Conservation (phyloP, 2,113 vertebrate species). For the Halcyon senegalensis region DNA sequence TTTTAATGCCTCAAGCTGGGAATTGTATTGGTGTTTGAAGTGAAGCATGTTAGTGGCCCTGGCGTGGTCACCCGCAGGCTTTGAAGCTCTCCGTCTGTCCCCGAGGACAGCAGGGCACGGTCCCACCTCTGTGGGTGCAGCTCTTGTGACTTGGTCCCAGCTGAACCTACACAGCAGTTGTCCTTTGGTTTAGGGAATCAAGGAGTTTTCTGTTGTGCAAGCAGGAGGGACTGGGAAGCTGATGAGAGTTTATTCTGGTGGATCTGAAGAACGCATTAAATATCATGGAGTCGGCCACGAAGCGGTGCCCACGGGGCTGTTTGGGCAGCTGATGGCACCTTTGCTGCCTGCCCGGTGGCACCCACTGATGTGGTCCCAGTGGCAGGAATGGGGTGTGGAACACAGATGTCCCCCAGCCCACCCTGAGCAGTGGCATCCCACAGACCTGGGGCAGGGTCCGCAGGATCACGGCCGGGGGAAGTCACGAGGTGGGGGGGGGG, state of each 20-base stretch:
- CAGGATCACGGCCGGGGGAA: neutral
- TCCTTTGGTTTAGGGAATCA: neutral
- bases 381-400: fast-evolving
- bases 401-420: neutral
- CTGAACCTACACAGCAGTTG: fast-evolving
- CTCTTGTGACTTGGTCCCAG: neutral
- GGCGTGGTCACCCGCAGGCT: fast-evolving
- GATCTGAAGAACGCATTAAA: neutral
- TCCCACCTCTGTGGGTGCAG: neutral
- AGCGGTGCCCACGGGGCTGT: fast-evolving
- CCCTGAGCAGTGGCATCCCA: neutral
- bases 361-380: neutral
- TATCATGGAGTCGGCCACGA: neutral
- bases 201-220: neutral
- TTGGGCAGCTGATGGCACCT: neutral
- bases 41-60: neutral
- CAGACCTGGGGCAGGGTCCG: neutral
- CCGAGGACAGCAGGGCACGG: fast-evolving
- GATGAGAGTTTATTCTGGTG: neutral
- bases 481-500: fast-evolving
- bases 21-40: neutral
- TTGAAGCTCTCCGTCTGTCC: neutral
- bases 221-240: neutral
- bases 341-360: neutral
- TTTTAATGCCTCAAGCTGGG: slow-evolving; percentile 21